Evolutionary conservation across 2,113 vertebrate species (phyloP), one percentile per base, ranked within the genome.

Genomic region (Excalfactoria chinensis): DNA sequence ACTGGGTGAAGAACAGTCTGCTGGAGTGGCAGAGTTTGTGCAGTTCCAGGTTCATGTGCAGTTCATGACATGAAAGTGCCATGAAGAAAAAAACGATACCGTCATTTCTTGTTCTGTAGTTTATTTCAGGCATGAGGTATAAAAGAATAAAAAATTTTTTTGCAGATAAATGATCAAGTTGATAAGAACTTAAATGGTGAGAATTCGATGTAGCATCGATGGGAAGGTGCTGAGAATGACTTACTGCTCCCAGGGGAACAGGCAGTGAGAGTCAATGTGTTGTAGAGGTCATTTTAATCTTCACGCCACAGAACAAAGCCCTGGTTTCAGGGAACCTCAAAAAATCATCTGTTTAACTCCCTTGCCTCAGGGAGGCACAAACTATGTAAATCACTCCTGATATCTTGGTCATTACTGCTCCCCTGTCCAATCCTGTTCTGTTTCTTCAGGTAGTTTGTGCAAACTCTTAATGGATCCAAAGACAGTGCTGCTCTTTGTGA

Each of bases 261-360:
- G 71, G 63, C 64, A 80, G 16, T 22, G 66, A 51, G 81, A 72
- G 74, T 79, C 74, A 48, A 64, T 64, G 43, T 26, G 19, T n/a
- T 88, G 14, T 14, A 49, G 68, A 51, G 85, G 75, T 88, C 82
- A 70, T 83, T 89, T 93, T 87, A 56, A 89, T 85, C 92, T 94
- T 80, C 78, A 53, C 62, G 63, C 64, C 75, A 19, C 55, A 41
- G 16, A 85, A 49, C 41, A 17, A 83, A 46, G 41, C 67, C 56
- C 37, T 83, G 79, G 63, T 88, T 87, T 83, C 71, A 63, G 34
- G 60, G 85, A 87, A 85, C 85, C 41, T 91, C 82, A 67, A 51
- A 72, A 93, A 67, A 44, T 62, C 1, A 1, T 85, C 19, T 26
- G 20, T 71, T 66, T 66, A 44, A 59, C 48, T 62, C 68, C 22